Evolutionary conservation across 2,888 invertebrate genomes (phyloP), one percentile per base, ranked within the genome.

Genomic region (Eupelmus urozonus): DNA sequence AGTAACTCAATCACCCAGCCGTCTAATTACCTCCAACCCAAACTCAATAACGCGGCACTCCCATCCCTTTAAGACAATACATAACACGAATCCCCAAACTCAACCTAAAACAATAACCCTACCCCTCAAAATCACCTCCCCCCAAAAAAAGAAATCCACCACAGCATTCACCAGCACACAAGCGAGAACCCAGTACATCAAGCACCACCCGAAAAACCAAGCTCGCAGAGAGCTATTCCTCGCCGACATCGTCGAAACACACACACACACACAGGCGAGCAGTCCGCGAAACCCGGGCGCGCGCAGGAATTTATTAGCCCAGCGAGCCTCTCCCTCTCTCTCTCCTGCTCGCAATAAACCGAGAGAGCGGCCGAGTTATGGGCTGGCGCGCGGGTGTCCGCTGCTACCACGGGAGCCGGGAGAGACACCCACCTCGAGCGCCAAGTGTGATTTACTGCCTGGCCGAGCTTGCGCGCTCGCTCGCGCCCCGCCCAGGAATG

Each of bases 401-500:
- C n/a, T 16, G 83, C 84, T 85, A 84, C 83, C 81, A 55, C n/a
- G n/a, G 40, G 18, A 25, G 40, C 82, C 81, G 40, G 20, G 62
- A 62, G 62, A 67, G 65, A 77, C 69, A 80, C 80, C 76, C 80
- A 76, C 76, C 62, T 65, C 57, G 60, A 18, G 25, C 11, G 62
- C 66, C 53, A 74, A 18, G 49, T 73, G 81, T 83, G 82, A 83
- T 82, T 82, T 83, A 83, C 82, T 82, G 83, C 75, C 20, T 60
- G 3, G 51, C 62, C 80, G 82, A 82, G n/a, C n/a, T n/a, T n/a
- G n/a, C n/a, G n/a, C 80, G 80, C 75, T 74, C 62, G 9, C 76
- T 72, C 57, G 1, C 79, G 88, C 88, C 89, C 87, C 89, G 88
- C 89, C 89, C 89, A 88, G 88, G 88, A 89, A 89, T 89, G 88